Evolutionary conservation across 1,140 invertebrate genomes (phyloP).

Genomic region (Zaprionus inermis): DNA sequence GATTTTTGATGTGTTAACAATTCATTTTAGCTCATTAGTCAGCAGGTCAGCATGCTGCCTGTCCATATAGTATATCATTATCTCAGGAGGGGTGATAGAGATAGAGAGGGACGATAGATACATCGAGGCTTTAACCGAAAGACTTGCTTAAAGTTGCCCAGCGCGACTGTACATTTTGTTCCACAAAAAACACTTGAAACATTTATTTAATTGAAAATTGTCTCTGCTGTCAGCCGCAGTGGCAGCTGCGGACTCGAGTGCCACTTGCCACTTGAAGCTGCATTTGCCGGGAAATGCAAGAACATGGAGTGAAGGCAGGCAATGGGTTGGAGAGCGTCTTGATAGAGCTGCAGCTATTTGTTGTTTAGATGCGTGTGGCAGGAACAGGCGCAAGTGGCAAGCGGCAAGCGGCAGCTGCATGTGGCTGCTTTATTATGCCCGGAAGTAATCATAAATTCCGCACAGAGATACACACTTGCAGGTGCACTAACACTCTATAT

Average conservation of each 20-base stretch:
- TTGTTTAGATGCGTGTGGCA: slow-evolving; percentile 71
- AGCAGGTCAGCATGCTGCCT: slow-evolving; percentile 62
- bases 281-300: not conserved
- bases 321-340: no score
- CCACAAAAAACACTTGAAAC: slow-evolving; percentile 61
- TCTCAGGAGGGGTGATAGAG: slow-evolving; percentile 14
- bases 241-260: slow-evolving; percentile 45
- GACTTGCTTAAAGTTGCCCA: slow-evolving; percentile 1
- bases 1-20: slow-evolving; percentile 81
- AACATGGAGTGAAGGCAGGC: not conserved
- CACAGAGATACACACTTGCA: slow-evolving; percentile 48
- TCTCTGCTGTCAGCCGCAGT: slow-evolving; percentile 73
- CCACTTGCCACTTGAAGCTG: slow-evolving; percentile 11
- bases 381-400: slow-evolving; percentile 28
- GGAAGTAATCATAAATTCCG: slow-evolving; percentile 80
- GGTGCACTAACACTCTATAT: slow-evolving; percentile 47
- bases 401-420: slow-evolving; percentile 33
- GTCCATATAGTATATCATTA: slow-evolving; percentile 77
- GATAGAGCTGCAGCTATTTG: slow-evolving; percentile 67
- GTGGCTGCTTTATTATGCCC: slow-evolving; percentile 76
- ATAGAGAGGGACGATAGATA: no score
- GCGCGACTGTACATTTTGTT: slow-evolving; percentile 16
- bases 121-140: not conserved
- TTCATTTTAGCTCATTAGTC: slow-evolving; percentile 82
- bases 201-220: slow-evolving; percentile 81